Base-by-base conservation (phyloP, 2,888 invertebrate species). In the Phaonia tiefii region DNA sequence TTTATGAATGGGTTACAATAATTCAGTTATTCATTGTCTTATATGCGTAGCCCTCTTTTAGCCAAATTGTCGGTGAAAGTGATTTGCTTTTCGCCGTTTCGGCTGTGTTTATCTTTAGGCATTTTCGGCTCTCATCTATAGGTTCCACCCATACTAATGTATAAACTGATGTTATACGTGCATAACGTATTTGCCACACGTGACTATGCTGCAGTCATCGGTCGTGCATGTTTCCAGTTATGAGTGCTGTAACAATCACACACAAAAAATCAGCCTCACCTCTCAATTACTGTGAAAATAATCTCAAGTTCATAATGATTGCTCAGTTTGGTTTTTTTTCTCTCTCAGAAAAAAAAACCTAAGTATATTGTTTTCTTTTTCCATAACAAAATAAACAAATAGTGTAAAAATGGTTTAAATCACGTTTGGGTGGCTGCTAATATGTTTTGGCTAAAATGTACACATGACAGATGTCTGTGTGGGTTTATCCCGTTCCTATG, bases 11-110 rank as follows among this genome's bases (percentile, higher is more conserved):
- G n/a, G n/a, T n/a, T n/a, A n/a, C n/a, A n/a, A n/a, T n/a, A n/a
- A n/a, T n/a, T n/a, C n/a, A n/a, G n/a, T n/a, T n/a, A n/a, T n/a
- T n/a, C n/a, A n/a, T n/a, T n/a, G n/a, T n/a, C n/a, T n/a, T n/a
- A n/a, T n/a, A n/a, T n/a, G n/a, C n/a, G n/a, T n/a, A n/a, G n/a
- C n/a, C n/a, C n/a, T n/a, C n/a, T n/a, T n/a, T n/a, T 67, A 39
- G 20, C 2, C 0, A 49, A 49, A 44, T 79, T 72, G 63, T n/a
- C 69, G 76, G 76, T 73, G 76, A 80, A 80, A 80, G 80, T 76
- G 76, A 69, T 80, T 80, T 80, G 60, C 63, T 80, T 51, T n/a
- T 73, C n/a, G n/a, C n/a, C n/a, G n/a, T n/a, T n/a, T n/a, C n/a
- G 42, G 66, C 58, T 25, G 39, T 71, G 25, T 0, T 58, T n/a